These are phyloP conservation scores for Crotalus helleri DNA, from an alignment of 2,113 vertebrate species.

Conservation along the genomic window DNA sequence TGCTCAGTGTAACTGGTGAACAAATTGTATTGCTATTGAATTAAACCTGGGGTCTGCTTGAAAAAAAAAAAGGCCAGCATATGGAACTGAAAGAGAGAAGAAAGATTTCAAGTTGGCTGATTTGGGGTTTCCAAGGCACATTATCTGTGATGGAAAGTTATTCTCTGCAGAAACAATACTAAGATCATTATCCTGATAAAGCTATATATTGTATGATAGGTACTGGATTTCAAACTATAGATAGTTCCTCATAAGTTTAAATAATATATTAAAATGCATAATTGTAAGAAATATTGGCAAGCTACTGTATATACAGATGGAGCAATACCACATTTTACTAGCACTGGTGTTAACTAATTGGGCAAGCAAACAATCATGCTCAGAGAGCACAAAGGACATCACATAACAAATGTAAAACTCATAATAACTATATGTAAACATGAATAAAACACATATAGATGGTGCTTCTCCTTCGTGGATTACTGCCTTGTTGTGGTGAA, in stretches of 20 bases:
- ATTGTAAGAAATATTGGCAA: neutral
- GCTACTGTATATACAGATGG: neutral
- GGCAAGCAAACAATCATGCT: neutral
- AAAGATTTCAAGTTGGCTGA: neutral
- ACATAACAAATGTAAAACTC: neutral
- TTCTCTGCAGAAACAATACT: neutral
- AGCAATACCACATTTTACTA: neutral
- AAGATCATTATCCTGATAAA: neutral
- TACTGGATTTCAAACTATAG: neutral
- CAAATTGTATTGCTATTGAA: neutral
- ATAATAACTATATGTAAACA: neutral
- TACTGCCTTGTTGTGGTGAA: too few species aligned
- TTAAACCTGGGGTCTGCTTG: neutral
- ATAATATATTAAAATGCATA: neutral
- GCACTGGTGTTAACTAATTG: neutral
- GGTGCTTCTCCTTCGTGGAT: too few species aligned
- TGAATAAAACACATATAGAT: neutral
- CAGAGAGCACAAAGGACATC: neutral
- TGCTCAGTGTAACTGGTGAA: neutral
- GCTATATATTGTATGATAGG: neutral
- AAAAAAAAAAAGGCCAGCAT: neutral
- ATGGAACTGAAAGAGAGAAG: neutral
- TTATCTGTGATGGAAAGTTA: neutral
- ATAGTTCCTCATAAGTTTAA: neutral
- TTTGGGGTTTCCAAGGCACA: neutral